Evolutionary conservation across 2,113 vertebrate species (phyloP).

Genomic region (Montifringilla adamsi): DNA sequence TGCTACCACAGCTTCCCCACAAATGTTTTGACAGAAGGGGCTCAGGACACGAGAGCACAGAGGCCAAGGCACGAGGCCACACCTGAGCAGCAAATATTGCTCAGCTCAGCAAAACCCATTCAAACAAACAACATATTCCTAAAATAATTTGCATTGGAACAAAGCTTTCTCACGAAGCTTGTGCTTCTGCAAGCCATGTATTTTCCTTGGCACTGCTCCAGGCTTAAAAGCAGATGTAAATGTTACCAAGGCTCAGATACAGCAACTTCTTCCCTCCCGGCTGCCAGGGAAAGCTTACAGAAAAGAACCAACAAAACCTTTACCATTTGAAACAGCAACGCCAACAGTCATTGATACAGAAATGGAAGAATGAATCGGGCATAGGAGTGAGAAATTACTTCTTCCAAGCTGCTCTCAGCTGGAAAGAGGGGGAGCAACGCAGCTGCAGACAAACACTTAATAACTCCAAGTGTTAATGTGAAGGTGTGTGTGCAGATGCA

Average conservation of each 20-base stretch:
- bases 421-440: rapidly evolving
- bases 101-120: background rate
- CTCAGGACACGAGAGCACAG: background rate
- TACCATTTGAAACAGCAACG: background rate
- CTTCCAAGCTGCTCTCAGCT: background rate
- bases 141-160: background rate
- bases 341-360: background rate
- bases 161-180: background rate
- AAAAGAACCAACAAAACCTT: background rate
- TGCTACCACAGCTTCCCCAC: background rate
- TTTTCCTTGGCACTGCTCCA: constrained; percentile 31
- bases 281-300: background rate
- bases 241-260: background rate
- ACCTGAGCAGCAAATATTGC: background rate
- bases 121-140: background rate
- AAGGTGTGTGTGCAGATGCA: background rate
- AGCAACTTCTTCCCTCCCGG: background rate
- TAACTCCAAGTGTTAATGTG: rapidly evolving
- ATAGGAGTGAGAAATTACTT: background rate
- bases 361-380: background rate
- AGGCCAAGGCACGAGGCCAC: background rate
- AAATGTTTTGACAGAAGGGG: background rate
- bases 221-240: constrained; percentile 31
- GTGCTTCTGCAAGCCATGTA: constrained; percentile 15
- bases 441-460: background rate